These are phyloP conservation scores for Spea hammondii DNA, from an alignment of 2,797 vertebrate species.

Conservation along the genomic window DNA sequence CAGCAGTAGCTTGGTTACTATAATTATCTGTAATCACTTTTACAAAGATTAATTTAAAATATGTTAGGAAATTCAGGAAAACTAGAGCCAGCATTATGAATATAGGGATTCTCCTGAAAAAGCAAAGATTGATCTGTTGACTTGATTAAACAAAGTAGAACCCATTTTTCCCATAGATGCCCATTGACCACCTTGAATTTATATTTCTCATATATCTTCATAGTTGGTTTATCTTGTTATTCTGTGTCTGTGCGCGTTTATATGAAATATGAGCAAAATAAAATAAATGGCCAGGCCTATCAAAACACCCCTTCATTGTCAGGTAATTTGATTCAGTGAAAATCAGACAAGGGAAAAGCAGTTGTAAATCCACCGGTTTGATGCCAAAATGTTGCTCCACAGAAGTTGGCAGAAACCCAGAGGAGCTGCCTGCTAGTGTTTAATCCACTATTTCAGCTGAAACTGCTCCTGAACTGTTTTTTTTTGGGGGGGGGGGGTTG, in stretches of 20 bases:
- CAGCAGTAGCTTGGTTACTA: too few species aligned
- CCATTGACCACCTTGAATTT: too few species aligned
- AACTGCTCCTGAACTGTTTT: slow-evolving; percentile 49
- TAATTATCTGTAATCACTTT: too few species aligned
- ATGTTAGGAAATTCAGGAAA: too few species aligned
- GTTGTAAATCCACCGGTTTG: slow-evolving; percentile 32
- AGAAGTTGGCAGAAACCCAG: slow-evolving; percentile 36
- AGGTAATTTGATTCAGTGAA: slow-evolving; percentile 42
- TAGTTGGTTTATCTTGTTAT: too few species aligned
- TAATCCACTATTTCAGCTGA: slow-evolving; percentile 43
- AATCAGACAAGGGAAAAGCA: slow-evolving; percentile 43
- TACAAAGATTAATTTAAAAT: too few species aligned
- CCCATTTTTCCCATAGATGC: too few species aligned
- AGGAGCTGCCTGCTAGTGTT: slow-evolving; percentile 9
- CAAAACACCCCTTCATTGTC: slow-evolving; percentile 35
- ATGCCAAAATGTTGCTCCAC: slow-evolving; percentile 49
- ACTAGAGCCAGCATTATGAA: too few species aligned
- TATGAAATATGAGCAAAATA: slow-evolving; percentile 16
- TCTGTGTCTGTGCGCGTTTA: neutral
- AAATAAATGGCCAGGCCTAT: slow-evolving; percentile 40
- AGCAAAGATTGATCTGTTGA: too few species aligned
- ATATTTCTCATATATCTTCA: too few species aligned
- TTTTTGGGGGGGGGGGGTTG: neutral
- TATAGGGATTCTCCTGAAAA: too few species aligned
- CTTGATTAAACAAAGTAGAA: too few species aligned